A percentile compares a stretch with the other conserved stretches of the same genome.
Evolutionary conservation across 2,113 vertebrate genomes (phyloP).

Genomic region (Athene cunicularia): DNA sequence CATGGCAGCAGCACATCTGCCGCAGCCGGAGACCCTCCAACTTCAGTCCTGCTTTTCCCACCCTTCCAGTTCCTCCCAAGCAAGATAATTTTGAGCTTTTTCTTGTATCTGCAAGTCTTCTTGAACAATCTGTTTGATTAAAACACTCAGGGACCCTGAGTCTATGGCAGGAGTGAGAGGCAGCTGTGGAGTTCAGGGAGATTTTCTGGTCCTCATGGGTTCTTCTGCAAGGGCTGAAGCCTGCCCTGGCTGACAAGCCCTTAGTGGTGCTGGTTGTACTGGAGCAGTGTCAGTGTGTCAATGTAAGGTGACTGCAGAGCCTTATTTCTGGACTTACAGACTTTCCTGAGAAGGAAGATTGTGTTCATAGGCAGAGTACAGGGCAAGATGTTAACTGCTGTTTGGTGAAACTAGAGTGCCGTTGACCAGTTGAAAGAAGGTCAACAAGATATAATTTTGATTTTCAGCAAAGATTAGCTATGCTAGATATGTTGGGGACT

Average conservation of each 20-base stretch:
- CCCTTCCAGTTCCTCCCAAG: background rate
- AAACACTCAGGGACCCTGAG: background rate
- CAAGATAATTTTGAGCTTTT: background rate
- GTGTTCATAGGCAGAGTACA: rapidly evolving
- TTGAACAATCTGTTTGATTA: background rate
- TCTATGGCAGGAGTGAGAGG: background rate
- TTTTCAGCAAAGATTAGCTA: background rate
- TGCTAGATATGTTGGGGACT: background rate
- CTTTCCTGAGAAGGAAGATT: background rate
- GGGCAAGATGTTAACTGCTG: background rate
- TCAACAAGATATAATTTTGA: background rate
- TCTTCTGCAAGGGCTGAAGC: background rate
- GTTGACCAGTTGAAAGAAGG: background rate
- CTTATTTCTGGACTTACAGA: background rate
- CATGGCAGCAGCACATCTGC: background rate
- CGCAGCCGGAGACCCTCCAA: background rate
- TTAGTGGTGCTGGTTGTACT: background rate
- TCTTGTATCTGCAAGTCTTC: background rate
- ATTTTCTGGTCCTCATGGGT: background rate
- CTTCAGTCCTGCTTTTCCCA: background rate
- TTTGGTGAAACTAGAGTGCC: background rate
- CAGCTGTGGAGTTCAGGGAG: background rate
- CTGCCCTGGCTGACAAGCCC: background rate
- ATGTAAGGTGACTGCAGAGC: background rate
- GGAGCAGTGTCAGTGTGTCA: background rate